phyloP scores from a whole-genome alignment of 2,113 vertebrate species.

The Etia nguti region DNA sequence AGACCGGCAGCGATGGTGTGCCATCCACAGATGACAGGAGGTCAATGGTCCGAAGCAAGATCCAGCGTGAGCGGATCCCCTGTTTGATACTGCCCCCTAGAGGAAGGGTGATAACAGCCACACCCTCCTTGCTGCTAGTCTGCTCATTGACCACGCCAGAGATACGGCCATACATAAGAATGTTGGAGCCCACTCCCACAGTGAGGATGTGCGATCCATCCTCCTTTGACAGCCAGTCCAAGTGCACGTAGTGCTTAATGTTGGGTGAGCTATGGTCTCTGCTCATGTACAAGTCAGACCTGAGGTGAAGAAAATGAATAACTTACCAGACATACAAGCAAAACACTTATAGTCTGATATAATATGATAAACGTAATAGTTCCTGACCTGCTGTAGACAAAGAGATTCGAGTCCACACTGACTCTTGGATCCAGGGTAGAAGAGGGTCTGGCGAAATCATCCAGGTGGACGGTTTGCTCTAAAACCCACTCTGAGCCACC shows the following conservation, averaged over 20 bases:
- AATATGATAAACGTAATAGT: neutral
- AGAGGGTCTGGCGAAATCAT: slow-evolving; percentile 85
- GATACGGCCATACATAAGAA: slow-evolving; percentile 96
- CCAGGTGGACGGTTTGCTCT: slow-evolving; percentile 94
- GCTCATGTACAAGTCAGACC: slow-evolving; percentile 86
- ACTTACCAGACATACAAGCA: neutral
- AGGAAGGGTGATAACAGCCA: slow-evolving; percentile 93
- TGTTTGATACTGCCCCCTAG: slow-evolving; percentile 98
- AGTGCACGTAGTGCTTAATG: slow-evolving; percentile 95
- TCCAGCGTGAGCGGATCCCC: slow-evolving; percentile 93
- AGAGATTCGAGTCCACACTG: slow-evolving; percentile 96
- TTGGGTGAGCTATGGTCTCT: slow-evolving; percentile 86
- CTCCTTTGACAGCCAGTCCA: slow-evolving; percentile 99
- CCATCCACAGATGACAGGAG: slow-evolving; percentile 93
- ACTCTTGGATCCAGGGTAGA: slow-evolving; percentile 87
- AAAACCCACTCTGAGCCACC: slow-evolving; percentile 97
- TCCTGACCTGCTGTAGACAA: slow-evolving; percentile 94
- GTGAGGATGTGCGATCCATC: slow-evolving; percentile 97
- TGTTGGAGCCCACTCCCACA: slow-evolving; percentile 93
- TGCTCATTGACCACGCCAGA: slow-evolving; percentile 93
- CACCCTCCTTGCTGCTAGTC: slow-evolving; percentile 86
- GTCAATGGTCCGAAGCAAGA: slow-evolving; percentile 88
- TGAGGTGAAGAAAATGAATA: slow-evolving; percentile 70
- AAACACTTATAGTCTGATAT: neutral
- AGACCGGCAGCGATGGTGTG: slow-evolving; percentile 92